These are phyloP conservation scores for Platyrinchus mystaceus DNA, from an alignment of 2,797 vertebrate genomes.

Conservation along the genomic window DNA sequence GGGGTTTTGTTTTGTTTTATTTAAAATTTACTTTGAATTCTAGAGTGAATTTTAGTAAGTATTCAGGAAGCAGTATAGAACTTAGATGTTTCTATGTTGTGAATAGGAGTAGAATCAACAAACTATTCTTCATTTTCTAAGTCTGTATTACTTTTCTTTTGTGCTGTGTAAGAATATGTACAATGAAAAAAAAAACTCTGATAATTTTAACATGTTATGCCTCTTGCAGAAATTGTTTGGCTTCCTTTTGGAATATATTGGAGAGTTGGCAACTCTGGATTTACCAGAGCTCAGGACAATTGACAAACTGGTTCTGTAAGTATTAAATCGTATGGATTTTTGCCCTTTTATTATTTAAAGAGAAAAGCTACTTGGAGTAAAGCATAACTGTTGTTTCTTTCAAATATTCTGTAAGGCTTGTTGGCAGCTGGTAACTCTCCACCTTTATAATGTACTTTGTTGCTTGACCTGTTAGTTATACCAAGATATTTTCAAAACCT, in stretches of 20 bases:
- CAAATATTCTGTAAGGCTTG: neutral
- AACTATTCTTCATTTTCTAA: neutral
- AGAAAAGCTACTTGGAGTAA: neutral
- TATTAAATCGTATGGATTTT: neutral
- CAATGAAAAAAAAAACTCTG: neutral
- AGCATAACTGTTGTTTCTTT: neutral
- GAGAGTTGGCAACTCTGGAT: constrained; percentile 80
- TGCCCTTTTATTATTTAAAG: neutral
- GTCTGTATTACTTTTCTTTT: neutral
- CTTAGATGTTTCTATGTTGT: neutral
- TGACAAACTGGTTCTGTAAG: constrained; percentile 87
- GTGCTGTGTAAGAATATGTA: neutral
- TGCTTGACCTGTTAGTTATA: neutral
- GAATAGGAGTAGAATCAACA: neutral
- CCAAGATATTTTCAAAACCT: neutral
- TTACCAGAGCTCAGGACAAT: constrained; percentile 82
- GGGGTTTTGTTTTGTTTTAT: neutral
- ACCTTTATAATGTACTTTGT: neutral
- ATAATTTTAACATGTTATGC: neutral
- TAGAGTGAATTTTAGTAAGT: neutral
- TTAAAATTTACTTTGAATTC: neutral
- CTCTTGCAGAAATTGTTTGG: constrained; percentile 87
- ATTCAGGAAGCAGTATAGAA: neutral
- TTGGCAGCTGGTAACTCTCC: neutral
- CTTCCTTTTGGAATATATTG: constrained; percentile 90